Percentiles rank a stretch among this genome's conserved stretches.
These are phyloP conservation scores for Poecile montanus DNA, from an alignment of 2,797 vertebrate species.

Conservation along the genomic window DNA sequence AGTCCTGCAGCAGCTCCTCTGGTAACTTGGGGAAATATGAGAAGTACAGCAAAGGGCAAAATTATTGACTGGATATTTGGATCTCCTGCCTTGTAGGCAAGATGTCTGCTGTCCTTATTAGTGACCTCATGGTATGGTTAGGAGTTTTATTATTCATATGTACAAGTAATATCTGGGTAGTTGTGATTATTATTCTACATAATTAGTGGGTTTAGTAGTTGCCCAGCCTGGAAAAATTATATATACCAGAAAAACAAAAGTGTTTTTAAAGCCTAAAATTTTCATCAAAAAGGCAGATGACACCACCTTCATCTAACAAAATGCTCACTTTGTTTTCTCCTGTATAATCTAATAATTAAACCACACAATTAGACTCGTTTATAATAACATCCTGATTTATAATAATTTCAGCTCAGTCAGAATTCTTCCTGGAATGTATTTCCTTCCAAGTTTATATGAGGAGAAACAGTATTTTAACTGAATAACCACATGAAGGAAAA, in stretches of 20 bases:
- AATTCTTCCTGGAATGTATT: slow-evolving; percentile 50
- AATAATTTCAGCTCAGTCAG: slow-evolving; percentile 52
- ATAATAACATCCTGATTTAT: slow-evolving; percentile 8
- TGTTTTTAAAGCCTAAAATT: not conserved
- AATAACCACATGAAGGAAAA: slow-evolving; percentile 26
- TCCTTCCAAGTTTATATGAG: slow-evolving; percentile 65
- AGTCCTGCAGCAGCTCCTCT: not conserved
- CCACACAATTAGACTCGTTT: slow-evolving; percentile 13
- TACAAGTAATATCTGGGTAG: not conserved
- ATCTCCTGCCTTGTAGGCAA: not conserved
- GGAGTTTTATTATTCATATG: not conserved
- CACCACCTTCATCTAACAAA: not conserved
- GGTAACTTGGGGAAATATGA: not conserved
- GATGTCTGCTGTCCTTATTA: not conserved
- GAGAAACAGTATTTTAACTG: slow-evolving; percentile 54
- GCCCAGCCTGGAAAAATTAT: not conserved
- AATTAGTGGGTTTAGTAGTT: not conserved
- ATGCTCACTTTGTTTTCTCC: not conserved
- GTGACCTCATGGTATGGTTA: not conserved
- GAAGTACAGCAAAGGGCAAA: not conserved
- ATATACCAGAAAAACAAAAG: not conserved
- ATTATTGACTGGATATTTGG: not conserved
- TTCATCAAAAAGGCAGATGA: slow-evolving; percentile 1
- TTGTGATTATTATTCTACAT: not conserved
- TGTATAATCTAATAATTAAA: slow-evolving; percentile 60